A percentile compares a stretch with the other conserved stretches of the same genome.
Conservation (phyloP, 2,113 vertebrate species). For the Podarcis raffonei region DNA sequence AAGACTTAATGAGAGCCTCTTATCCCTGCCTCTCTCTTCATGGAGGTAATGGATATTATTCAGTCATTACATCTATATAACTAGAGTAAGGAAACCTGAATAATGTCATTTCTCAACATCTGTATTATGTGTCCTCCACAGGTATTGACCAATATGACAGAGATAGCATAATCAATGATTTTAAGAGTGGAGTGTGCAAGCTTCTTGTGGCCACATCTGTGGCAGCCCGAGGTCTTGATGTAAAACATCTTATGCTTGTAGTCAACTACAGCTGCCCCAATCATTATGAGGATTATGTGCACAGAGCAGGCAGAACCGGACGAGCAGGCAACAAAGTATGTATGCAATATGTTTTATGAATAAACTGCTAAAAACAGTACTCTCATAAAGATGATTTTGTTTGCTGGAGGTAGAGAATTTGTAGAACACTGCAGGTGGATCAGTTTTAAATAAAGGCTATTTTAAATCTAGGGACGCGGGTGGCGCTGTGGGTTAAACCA, state of each 20-base stretch:
- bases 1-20: constrained; percentile 98
- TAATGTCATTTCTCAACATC: not conserved
- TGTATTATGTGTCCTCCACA: constrained; percentile 59
- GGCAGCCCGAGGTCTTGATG: constrained; percentile 93
- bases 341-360: not conserved
- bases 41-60: constrained; percentile 83
- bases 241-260: constrained; percentile 96
- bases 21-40: constrained; percentile 98
- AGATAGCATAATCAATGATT: constrained; percentile 98
- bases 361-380: not conserved
- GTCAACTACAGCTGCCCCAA: constrained; percentile 97
- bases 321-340: constrained; percentile 95
- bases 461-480: not conserved
- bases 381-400: not conserved
- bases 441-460: not conserved
- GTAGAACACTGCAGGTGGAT: not conserved
- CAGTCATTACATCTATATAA: not conserved
- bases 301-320: constrained; percentile 94
- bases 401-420: not conserved
- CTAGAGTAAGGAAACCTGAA: not conserved
- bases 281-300: constrained; percentile 98
- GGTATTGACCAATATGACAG: constrained; percentile 98
- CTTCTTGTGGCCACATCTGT: constrained; percentile 97
- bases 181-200: constrained; percentile 94
- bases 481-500: no score